Conservation (phyloP, 2,797 vertebrate genomes). For the Pseudochirops cupreus region DNA sequence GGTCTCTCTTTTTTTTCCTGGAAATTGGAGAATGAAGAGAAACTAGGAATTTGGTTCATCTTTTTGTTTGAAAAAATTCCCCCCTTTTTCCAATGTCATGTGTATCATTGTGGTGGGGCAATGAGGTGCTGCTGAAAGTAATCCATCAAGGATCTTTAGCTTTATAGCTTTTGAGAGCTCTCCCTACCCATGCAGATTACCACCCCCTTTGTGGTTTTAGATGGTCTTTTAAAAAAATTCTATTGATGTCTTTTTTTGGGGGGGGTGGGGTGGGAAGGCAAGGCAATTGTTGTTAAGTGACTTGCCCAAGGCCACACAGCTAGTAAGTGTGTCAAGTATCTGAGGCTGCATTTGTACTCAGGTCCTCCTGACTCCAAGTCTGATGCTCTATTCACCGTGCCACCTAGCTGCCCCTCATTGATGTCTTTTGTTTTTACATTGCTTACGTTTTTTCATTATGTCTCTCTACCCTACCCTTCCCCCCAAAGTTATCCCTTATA, state of each 20-base stretch:
- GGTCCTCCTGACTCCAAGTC: no score
- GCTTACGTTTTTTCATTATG: not conserved
- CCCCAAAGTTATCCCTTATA: not conserved
- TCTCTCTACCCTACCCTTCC: not conserved
- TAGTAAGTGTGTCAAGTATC: no score
- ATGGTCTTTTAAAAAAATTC: not conserved
- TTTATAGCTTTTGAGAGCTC: not conserved
- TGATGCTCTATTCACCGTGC: no score
- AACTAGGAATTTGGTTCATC: not conserved
- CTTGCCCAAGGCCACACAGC: no score
- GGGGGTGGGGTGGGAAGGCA: no score
- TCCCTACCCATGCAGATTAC: not conserved
- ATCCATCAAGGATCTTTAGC: not conserved
- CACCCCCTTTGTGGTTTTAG: not conserved
- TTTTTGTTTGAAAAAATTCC: not conserved
- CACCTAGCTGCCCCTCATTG: no score
- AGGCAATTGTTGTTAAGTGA: no score
- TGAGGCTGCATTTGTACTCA: no score
- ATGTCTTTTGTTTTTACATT: not conserved
- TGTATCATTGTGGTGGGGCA: not conserved
- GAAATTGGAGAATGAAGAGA: not conserved
- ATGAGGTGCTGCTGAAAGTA: not conserved
- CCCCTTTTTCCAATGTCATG: not conserved
- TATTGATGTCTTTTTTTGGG: no score
- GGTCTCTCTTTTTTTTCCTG: not conserved